Base-by-base conservation (phyloP, 1,140 invertebrate species). In the Sycophila sp. region DNA sequence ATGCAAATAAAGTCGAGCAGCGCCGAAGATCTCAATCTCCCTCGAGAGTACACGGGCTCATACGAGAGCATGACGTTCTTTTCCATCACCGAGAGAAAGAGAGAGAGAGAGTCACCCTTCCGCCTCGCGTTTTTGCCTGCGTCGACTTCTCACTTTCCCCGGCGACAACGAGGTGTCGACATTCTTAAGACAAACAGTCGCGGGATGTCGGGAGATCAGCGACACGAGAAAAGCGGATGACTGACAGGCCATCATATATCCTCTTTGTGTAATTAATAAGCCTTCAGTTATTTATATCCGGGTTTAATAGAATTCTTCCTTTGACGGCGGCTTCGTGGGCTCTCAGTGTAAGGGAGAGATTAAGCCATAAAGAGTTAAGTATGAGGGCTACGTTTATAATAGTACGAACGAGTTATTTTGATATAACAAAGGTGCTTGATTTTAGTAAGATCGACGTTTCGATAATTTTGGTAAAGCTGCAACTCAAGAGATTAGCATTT, bases 1-100 rank as follows among this genome's bases (percentile, higher is more conserved):
- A 69, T 38, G 45, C 66, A 69, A 69, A 69, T 69, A 51, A 56
- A 69, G 30, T 19, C 15, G 30, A 51, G 53, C 28, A 42, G 4
- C 4, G 34, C 15, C 3, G 1, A n/a, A 66, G 56, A 51, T n/a
- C n/a, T 59, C 55, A 38, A 36, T 49, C 34, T 32, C 15, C 19
- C 2, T 24, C 13, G 19, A 22, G 47, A 55, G 51, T 30, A 32
- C n/a, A 55, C 10, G 24, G 19, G 19, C 42, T 51, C 49, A 47
- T 58, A 7, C 26, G 15, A 42, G 4, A 30, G n/a, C 38, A 32
- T 28, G 38, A 58, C 15, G 49, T 40, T 40, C 24, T 38, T 34
- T 58, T 38, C 28, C 24, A 19, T 55, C 22, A 55, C 8, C 28
- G 4, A n/a, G n/a, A n/a, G n/a, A n/a, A n/a, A n/a, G n/a, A n/a